Base-by-base conservation (phyloP, 2,113 vertebrate genomes). In the Passer montanus region DNA sequence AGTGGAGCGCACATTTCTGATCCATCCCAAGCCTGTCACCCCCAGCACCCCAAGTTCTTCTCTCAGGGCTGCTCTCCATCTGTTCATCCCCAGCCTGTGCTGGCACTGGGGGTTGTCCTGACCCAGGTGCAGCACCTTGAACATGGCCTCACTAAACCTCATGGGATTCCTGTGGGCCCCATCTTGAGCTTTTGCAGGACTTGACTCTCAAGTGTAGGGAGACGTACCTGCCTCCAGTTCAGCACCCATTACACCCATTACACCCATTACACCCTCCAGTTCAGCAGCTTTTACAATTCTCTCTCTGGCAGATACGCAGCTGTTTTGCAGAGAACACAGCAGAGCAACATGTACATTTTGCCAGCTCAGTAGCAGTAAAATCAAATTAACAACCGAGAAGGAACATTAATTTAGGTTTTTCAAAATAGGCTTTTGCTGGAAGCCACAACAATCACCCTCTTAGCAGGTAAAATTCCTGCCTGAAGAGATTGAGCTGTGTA, bases 291-390 rank as follows among this genome's bases (percentile, higher is more conserved):
- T 84, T 89, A 77, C 53, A 83, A 23, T 59, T 94, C 59, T 64
- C 87, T 86, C 47, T 50, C 92, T 84, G 75, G 17, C 43, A 73
- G 66, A 56, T 33, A 33, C 0, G 0, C 28, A 77, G 64, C 22
- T 89, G n/a, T 56, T 95, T 96, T 84, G 53, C 60, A 59, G 72
- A 86, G 37, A 74, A 19, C 21, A 59, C 49, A 68, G 64, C 41
- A 80, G 67, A 97, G 47, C 15, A 94, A 73, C 13, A 43, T 21
- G 23, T 35, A 55, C 44, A 33, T 78, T 87, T 92, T 89, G 37
- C n/a, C 37, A 80, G 39, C 46, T 97, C 83, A 30, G 62, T 62
- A 53, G 64, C 58, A 95, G 35, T 87, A 94, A 95, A 97, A 94
- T 84, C 80, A 73, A 95, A 93, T 87, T 94, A 95, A 78, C 81